Percentiles rank a stretch among this genome's conserved stretches.
phyloP scores from a whole-genome alignment of 2,113 vertebrate species.

The Meleagris gallopavo region DNA sequence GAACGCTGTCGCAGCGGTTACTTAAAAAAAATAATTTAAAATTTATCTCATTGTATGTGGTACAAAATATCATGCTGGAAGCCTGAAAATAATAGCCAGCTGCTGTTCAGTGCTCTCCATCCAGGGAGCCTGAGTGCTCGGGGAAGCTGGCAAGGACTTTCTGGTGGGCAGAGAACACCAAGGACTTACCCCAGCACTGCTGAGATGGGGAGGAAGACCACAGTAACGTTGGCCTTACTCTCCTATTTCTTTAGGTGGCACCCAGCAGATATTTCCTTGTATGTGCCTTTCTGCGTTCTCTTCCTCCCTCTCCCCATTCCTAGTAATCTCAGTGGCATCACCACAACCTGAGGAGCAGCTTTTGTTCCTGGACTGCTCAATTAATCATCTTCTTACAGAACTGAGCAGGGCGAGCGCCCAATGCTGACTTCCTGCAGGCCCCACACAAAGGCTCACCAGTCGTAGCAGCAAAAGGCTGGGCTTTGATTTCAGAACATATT shows the following conservation, averaged over 20 bases:
- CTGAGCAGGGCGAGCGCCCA: not conserved
- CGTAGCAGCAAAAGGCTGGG: not conserved
- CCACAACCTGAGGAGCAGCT: conserved; percentile 19
- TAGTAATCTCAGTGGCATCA: not conserved
- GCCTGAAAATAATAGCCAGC: conserved; percentile 33
- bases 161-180: not conserved
- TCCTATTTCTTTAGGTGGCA: not conserved
- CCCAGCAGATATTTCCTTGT: not conserved
- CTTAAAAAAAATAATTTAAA: not conserved
- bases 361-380: conserved; percentile 25
- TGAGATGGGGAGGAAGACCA: not conserved
- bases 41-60: conserved; percentile 23
- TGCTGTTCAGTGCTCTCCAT: conserved; percentile 29
- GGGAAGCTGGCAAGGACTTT: not conserved
- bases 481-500: not conserved
- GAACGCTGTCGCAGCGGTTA: not conserved
- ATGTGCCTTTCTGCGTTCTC: not conserved
- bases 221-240: not conserved
- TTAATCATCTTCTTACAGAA: conserved; percentile 31
- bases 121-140: not conserved
- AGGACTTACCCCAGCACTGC: not conserved
- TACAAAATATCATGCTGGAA: conserved; percentile 14
- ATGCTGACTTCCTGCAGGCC: not conserved
- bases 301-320: not conserved
- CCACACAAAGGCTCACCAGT: not conserved